Evolutionary conservation across 2,113 vertebrate species (phyloP), one percentile per base, ranked within the genome.

Genomic region (Cisticola juncidis): DNA sequence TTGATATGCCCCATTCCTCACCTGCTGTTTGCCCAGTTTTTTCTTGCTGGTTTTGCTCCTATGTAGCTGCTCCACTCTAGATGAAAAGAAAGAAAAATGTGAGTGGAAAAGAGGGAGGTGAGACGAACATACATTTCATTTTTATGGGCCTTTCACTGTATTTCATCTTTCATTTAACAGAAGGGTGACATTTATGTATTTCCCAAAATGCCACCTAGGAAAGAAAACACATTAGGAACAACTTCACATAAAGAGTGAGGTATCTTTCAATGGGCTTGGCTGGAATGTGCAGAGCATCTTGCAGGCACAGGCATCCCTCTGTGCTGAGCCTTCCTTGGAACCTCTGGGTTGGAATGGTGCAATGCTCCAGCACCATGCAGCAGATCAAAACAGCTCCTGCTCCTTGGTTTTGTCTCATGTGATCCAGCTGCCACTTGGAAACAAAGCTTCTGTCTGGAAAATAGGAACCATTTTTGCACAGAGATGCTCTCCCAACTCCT

Each of bases 241-340:
- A 35, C 45, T 66, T n/a, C 54, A 51, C 38, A 35, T 54, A 44
- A 77, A 45, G 56, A 70, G 19, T 1, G 45, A 76, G 72, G 36
- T 0, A 0, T 72, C 82, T 48, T 86, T 71, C 57, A n/a, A 0
- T 0, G 0, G 48, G 44, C 31, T 20, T 53, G 73, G 7, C 57
- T 16, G 69, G 9, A 33, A 40, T 0, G 35, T 29, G 36, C 48
- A 24, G 64, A 48, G 81, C 78, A 90, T 70, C 56, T 74, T 48
- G 54, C 21, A 40, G 86, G 40, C 72, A 73, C 45, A 25, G 35
- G 44, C 44, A n/a, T 19, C 74, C 47, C 44, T 54, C 65, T 14
- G 24, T 19, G 57, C 61, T 2, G 1, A 65, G 45, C 36, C 4
- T 2, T 25, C 33, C 68, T 10, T 3, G 9, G 47, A 12, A 79